Conservation (phyloP, 1,140 invertebrate genomes). For the Batillaria attramentaria region DNA sequence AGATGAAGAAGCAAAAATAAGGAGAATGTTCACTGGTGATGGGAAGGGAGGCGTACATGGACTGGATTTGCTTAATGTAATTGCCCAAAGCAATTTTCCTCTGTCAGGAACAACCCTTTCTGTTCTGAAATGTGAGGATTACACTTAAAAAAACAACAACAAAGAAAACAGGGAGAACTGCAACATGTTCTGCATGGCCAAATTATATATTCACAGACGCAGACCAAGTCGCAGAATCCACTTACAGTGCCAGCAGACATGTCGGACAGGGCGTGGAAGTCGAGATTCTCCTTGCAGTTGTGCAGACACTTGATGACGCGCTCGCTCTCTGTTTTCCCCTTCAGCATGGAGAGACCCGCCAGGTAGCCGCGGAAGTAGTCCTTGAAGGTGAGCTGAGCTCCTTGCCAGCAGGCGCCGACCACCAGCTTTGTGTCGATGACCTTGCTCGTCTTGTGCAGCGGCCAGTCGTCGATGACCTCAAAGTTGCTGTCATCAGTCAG, state of each 20-base stretch:
- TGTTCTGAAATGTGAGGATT: no score
- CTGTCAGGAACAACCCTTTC: no score
- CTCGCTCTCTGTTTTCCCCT: slow-evolving; percentile 84
- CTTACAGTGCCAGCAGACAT: slow-evolving; percentile 78
- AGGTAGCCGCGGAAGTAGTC: slow-evolving; percentile 91
- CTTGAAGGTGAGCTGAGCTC: slow-evolving; percentile 68
- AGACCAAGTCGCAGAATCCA: slow-evolving; percentile 11
- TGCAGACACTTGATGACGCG: slow-evolving; percentile 88
- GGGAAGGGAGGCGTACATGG: no score
- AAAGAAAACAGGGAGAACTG: not conserved
- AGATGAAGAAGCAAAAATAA: no score
- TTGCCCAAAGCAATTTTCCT: no score
- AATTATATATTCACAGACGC: not conserved
- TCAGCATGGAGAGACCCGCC: slow-evolving; percentile 87
- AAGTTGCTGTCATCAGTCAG: slow-evolving; percentile 88
- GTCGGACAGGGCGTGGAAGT: slow-evolving; percentile 83
- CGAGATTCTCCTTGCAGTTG: slow-evolving; percentile 87
- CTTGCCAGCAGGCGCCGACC: slow-evolving; percentile 98
- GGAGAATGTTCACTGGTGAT: no score
- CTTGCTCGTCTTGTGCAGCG: slow-evolving; percentile 91
- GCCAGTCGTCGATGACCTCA: slow-evolving; percentile 99
- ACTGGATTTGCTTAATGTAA: no score
- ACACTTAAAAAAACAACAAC: not conserved
- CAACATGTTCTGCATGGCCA: not conserved
- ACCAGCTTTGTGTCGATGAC: slow-evolving; percentile 84